Evolutionary conservation across 2,888 invertebrate species (phyloP), one percentile per base, ranked within the genome.

Genomic region (Lottia scabra): DNA sequence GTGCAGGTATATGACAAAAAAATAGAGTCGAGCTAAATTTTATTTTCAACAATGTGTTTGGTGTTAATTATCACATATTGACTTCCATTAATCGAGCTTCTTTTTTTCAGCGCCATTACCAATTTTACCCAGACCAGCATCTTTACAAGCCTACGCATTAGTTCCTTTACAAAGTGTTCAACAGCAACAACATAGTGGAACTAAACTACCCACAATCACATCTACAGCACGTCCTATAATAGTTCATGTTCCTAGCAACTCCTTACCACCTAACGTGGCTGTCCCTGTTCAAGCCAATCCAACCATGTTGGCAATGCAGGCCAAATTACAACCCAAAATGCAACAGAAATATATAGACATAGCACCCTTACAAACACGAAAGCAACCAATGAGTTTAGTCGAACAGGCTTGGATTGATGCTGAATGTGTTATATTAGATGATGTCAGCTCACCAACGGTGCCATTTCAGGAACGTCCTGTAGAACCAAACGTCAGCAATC

Each of bases 41-140:
- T n/a, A n/a, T n/a, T n/a, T n/a, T n/a, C n/a, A n/a, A n/a, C n/a
- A n/a, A n/a, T n/a, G n/a, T n/a, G n/a, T n/a, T n/a, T n/a, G 10
- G 38, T 10, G 1, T 38, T 38, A 8, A 1, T 8, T 10, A 8
- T 10, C 38, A 38, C 38, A 38, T 10, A 6, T 38, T 38, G 5
- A 38, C 10, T 2, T 30, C 30, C 5, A 5, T 30, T 5, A 38
- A 38, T 8, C 10, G 1, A 5, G 38, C 38, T 56, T 26, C 38
- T 69, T 45, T 66, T 43, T 75, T 78, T 63, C 76, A 82, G 84
- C 80, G 67, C 82, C 80, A 12, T 77, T 76, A 63, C 82, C 81
- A n/a, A 83, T 84, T 38, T 75, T 84, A 23, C 84, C 84, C 30
- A 73, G 84, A 10, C 83, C 82, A 2, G 70, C 78, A n/a, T 76